Percentiles rank a stretch among this genome's conserved stretches.
Evolutionary conservation across 2,113 vertebrate species (phyloP).

Genomic region (Cacatua alba): DNA sequence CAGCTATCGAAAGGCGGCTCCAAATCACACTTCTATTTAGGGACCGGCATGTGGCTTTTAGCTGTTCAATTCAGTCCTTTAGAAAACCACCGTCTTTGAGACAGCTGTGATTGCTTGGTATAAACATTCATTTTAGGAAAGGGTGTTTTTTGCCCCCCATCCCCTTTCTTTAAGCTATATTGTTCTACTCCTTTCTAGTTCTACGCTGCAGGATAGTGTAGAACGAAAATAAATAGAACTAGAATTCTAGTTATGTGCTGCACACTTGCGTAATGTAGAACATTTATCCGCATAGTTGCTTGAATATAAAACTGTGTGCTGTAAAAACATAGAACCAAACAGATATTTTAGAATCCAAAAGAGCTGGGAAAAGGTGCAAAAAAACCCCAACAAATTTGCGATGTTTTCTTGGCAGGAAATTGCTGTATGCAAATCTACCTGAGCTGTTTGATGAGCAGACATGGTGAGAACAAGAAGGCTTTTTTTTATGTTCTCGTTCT

Average conservation of each 20-base stretch:
- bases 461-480: constrained; percentile 47
- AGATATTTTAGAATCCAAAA: background rate
- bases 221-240: background rate
- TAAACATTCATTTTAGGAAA: background rate
- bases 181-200: background rate
- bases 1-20: background rate
- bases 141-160: background rate
- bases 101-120: background rate
- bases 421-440: background rate
- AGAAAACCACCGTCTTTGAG: background rate
- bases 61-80: background rate
- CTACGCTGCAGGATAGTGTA: background rate
- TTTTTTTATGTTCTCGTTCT: background rate
- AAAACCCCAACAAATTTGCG: rapidly evolving
- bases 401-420: constrained; percentile 4
- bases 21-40: background rate
- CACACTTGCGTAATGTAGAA: background rate
- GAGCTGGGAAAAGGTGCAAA: background rate
- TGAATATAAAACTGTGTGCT: background rate
- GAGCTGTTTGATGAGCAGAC: background rate
- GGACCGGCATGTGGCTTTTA: background rate
- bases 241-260: background rate
- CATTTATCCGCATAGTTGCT: background rate
- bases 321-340: background rate
- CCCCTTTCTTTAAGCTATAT: background rate